These are phyloP conservation scores for Nibea albiflora DNA, from an alignment of 2,113 vertebrate species.

Conservation along the genomic window DNA sequence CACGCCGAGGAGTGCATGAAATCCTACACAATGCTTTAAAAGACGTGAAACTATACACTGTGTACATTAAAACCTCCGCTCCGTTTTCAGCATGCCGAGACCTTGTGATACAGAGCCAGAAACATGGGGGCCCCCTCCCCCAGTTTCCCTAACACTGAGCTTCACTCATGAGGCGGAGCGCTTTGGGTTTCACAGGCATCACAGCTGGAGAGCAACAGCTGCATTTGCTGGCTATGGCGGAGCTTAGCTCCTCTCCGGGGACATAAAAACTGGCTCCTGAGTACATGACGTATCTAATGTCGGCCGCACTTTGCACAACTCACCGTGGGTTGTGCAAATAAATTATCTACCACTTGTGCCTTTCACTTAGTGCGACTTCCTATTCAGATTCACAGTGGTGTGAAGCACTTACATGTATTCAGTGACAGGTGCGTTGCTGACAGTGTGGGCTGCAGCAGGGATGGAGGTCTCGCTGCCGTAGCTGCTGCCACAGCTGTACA, in stretches of 20 bases:
- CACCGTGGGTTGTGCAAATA: slow-evolving; percentile 22
- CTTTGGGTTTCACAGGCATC: slow-evolving; percentile 64
- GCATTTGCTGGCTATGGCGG: slow-evolving; percentile 46
- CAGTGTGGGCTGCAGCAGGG: slow-evolving; percentile 95
- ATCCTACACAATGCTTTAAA: background rate
- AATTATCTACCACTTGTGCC: slow-evolving; percentile 21
- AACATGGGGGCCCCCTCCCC: slow-evolving; percentile 5
- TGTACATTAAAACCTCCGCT: background rate
- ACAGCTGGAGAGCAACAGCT: slow-evolving; percentile 76
- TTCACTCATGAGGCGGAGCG: slow-evolving; percentile 30
- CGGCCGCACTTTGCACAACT: background rate
- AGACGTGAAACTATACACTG: slow-evolving; percentile 20
- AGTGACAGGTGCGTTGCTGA: slow-evolving; percentile 98
- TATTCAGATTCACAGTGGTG: background rate
- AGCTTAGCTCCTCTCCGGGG: slow-evolving; percentile 47
- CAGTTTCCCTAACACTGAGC: slow-evolving; percentile 10
- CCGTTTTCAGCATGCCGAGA: slow-evolving; percentile 1
- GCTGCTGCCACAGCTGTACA: slow-evolving; percentile 99
- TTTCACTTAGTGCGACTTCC: background rate
- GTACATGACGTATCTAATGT: slow-evolving; percentile 60
- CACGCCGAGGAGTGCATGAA: background rate
- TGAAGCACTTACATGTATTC: slow-evolving; percentile 95
- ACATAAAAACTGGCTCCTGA: slow-evolving; percentile 62
- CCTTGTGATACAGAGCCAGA: background rate
- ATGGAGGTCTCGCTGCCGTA: slow-evolving; percentile 98